Percentiles rank a stretch among this genome's conserved stretches.
Evolutionary conservation across 2,888 invertebrate species (phyloP).

Genomic region (Xestia c-nigrum): DNA sequence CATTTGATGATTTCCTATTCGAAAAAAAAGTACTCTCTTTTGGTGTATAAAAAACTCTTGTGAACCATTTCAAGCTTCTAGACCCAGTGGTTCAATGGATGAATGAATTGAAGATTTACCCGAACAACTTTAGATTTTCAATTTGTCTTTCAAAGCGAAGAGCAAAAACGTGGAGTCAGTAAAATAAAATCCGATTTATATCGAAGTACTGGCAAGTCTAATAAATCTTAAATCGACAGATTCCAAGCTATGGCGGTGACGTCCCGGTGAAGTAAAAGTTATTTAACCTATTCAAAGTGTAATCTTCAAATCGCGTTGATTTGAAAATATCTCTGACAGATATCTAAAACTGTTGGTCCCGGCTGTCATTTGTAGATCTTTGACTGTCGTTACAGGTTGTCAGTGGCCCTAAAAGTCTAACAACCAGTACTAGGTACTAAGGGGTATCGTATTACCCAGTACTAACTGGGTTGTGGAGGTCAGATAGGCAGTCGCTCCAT

Average conservation of each 20-base stretch:
- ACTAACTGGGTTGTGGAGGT: no score
- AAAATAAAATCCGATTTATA: conserved; percentile 35
- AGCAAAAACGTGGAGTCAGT: conserved; percentile 14
- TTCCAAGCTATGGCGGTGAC: neutral
- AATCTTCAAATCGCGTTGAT: neutral
- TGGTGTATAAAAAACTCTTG: neutral
- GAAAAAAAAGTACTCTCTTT: neutral
- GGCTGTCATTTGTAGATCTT: no score
- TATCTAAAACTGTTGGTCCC: neutral
- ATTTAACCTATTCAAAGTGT: neutral
- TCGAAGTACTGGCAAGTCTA: conserved; percentile 15
- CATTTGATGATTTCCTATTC: no score
- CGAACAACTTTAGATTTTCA: conserved; percentile 1
- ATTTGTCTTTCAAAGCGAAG: conserved; percentile 1
- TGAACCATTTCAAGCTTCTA: neutral
- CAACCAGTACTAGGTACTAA: no score
- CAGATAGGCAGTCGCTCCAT: no score
- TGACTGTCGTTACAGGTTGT: no score
- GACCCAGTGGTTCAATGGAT: neutral
- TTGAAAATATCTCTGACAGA: conserved; percentile 1
- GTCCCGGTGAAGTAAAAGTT: neutral
- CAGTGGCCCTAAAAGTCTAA: no score
- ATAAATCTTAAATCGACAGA: conserved; percentile 43
- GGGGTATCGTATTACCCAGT: no score
- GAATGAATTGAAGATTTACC: neutral